These are phyloP conservation scores for Diachasma alloeum DNA, from an alignment of 1,140 invertebrate genomes.

Conservation along the genomic window DNA sequence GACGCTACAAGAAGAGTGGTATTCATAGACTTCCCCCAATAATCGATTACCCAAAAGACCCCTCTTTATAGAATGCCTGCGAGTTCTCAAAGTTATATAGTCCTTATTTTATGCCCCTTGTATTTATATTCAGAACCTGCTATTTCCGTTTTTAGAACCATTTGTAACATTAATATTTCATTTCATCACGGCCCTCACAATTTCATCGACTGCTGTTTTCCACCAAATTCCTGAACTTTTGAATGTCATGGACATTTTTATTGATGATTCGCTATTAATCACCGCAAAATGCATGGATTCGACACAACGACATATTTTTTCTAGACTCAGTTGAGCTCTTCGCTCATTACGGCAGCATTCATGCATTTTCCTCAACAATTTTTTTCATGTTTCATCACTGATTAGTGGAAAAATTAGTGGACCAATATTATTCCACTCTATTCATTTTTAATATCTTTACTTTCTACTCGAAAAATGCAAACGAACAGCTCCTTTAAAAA, in stretches of 20 bases:
- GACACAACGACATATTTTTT: too few relatives aligned
- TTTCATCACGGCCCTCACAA: neutral
- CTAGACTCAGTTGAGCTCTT: too few relatives aligned
- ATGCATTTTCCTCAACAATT: too few relatives aligned
- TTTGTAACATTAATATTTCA: neutral
- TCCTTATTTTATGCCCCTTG: constrained; percentile 4
- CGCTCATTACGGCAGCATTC: too few relatives aligned
- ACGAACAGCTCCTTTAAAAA: too few relatives aligned
- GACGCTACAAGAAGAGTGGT: neutral
- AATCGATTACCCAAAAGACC: constrained; percentile 6
- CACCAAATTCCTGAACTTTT: neutral
- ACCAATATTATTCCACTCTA: too few relatives aligned
- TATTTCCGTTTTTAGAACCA: neutral
- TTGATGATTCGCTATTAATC: too few relatives aligned
- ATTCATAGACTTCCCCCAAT: neutral
- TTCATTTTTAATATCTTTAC: too few relatives aligned
- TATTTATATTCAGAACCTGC: neutral
- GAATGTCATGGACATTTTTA: neutral
- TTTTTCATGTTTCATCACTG: too few relatives aligned
- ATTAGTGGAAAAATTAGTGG: too few relatives aligned
- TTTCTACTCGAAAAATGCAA: too few relatives aligned
- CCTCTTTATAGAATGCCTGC: neutral
- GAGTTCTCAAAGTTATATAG: constrained; percentile 5
- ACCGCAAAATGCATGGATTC: too few relatives aligned
- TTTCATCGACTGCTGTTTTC: neutral